These are phyloP conservation scores for Xestia sexstrigata DNA, from an alignment of 2,888 invertebrate genomes.

Conservation along the genomic window DNA sequence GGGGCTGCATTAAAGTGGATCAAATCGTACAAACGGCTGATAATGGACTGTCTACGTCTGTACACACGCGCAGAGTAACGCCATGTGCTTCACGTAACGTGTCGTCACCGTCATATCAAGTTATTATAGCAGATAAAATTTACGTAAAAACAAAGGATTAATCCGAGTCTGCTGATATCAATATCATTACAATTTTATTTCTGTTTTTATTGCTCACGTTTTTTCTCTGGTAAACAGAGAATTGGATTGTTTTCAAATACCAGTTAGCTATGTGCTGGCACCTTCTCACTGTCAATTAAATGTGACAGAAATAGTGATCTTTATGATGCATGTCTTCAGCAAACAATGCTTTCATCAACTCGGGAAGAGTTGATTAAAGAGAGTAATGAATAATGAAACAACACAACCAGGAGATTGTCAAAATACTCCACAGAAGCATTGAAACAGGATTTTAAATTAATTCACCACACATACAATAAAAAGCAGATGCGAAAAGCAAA, in stretches of 20 bases:
- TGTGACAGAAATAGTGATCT: conserved; percentile 28
- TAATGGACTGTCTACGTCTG: conserved; percentile 35
- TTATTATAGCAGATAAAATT: conserved; percentile 60
- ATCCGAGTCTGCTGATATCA: conserved; percentile 45
- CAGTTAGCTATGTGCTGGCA: conserved; percentile 33
- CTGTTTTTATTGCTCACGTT: conserved; percentile 40
- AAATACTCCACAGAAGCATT: conserved; percentile 21
- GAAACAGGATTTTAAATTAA: conserved; percentile 25
- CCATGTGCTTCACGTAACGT: conserved; percentile 42
- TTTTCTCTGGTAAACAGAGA: conserved; percentile 26
- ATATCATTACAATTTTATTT: conserved; percentile 49
- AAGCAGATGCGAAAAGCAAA: conserved; percentile 43
- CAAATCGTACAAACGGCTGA: conserved; percentile 48
- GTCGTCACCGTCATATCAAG: conserved; percentile 35
- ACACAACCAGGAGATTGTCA: too few relatives aligned
- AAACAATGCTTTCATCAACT: neutral
- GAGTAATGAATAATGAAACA: neutral
- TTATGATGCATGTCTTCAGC: neutral
- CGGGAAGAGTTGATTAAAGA: neutral
- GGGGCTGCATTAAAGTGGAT: conserved; percentile 57
- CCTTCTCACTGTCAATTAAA: conserved; percentile 24
- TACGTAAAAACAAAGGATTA: conserved; percentile 63
- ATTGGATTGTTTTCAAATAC: conserved; percentile 51
- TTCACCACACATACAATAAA: conserved; percentile 32
- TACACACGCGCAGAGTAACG: conserved; percentile 15